Conservation (phyloP, 1,140 invertebrate species). For the Heterodera schachtii region DNA sequence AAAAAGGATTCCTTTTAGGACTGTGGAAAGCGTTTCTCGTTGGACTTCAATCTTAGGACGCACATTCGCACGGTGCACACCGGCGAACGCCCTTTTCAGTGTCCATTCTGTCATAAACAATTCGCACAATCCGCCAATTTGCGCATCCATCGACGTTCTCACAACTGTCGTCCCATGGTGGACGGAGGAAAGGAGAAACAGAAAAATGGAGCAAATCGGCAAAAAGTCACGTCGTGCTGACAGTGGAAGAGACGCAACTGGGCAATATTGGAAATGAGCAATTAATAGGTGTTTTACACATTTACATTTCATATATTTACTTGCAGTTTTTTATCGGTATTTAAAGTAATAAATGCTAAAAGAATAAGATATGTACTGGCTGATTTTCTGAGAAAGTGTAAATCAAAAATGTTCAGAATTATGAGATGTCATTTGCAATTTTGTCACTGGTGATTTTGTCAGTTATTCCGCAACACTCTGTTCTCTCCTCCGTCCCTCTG, state of each 20-base stretch:
- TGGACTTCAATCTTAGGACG: slow-evolving; percentile 42
- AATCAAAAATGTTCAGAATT: no score
- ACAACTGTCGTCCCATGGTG: slow-evolving; percentile 10
- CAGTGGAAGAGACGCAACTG: background rate
- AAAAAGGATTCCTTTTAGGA: background rate
- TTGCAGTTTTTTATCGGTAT: no score
- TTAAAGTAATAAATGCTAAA: no score
- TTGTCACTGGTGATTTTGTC: no score
- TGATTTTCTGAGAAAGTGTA: no score
- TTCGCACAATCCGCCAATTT: slow-evolving; percentile 39
- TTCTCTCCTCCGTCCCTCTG: background rate
- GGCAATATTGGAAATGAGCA: background rate
- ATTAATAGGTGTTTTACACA: no score
- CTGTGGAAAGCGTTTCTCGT: slow-evolving; percentile 41
- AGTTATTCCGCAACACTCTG: background rate
- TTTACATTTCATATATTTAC: no score
- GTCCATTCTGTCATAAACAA: slow-evolving; percentile 21
- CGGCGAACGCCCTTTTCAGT: slow-evolving; percentile 27
- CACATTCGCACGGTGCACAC: slow-evolving; percentile 42
- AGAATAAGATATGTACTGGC: no score
- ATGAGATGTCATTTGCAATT: no score
- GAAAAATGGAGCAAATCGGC: background rate
- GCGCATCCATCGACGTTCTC: slow-evolving; percentile 29
- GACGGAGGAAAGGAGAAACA: background rate
- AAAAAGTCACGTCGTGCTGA: background rate